Base-by-base conservation (phyloP, 2,113 vertebrate species). In the Donacobius atricapilla region DNA sequence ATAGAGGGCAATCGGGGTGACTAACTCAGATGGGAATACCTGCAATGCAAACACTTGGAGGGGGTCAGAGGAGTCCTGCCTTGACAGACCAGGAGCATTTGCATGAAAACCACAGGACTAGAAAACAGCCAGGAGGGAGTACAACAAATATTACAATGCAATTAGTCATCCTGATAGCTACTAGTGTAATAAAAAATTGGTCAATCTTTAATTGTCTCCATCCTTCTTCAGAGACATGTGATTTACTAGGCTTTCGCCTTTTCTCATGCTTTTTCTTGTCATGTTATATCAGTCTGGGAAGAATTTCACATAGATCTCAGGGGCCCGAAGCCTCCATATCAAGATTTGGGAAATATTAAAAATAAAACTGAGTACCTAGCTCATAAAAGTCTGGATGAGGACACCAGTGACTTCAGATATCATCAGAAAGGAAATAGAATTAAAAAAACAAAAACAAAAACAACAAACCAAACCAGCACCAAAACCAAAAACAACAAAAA, bases 1-100 rank as follows among this genome's bases (percentile, higher is more conserved):
- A 11, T 0, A 48, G 56, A 70, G 39, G 35, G 39, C 58, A 91
- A 50, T 8, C 0, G 0, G n/a, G 18, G 25, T 77, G 28, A 57
- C 33, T 45, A 60, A 89, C 54, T 80, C 53, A 57, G 22, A 42
- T 40, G 15, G 57, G 58, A 92, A 35, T 47, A 17, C 54, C 69
- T 78, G 50, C 68, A 87, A 7, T 70, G 44, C 30, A 79, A 51
- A 51, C 20, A 44, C 44, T 56, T 84, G 61, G 57, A 82, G 28
- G 22, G 37, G 54, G 13, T 44, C 75, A 69, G 27, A 66, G 45
- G 40, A 63, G 21, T 66, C 18, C 81, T 84, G 33, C 30, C 39
- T 87, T 22, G 1, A 31, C 12, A 13, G 73, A 83, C 11, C 24
- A 53, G 35, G 78, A 45, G 25, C 39, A 21, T 82, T 57, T 65